Conservation (phyloP, 1,140 invertebrate species). For the Calephelis virginiensis region DNA sequence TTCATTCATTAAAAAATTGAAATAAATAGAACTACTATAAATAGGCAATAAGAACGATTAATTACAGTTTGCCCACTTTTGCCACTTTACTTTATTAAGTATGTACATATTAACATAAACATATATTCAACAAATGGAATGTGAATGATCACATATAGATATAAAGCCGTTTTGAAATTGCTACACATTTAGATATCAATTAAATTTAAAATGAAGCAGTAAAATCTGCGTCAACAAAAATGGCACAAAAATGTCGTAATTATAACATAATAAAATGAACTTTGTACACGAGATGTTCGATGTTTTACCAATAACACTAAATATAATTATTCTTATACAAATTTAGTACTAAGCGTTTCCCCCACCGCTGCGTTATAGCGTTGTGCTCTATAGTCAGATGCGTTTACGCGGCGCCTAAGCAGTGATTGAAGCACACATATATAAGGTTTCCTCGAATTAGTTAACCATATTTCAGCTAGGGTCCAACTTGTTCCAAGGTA, state of each 20-base stretch:
- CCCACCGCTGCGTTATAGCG: too few species aligned
- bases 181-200: conserved; percentile 6
- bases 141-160: conserved; percentile 34
- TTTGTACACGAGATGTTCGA: conserved; percentile 13
- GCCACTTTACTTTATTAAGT: background rate
- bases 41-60: background rate
- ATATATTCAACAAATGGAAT: conserved; percentile 31
- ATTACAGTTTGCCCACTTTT: background rate
- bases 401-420: too few species aligned
- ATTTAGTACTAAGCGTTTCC: background rate
- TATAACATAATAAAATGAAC: conserved; percentile 16
- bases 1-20: too few species aligned
- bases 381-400: too few species aligned
- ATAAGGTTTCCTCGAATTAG: too few species aligned
- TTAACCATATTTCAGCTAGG: too few species aligned
- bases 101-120: background rate
- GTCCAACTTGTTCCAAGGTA: too few species aligned
- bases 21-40: too few species aligned
- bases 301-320: conserved; percentile 13
- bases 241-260: conserved; percentile 12
- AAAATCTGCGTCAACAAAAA: conserved; percentile 13
- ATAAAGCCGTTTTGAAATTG: conserved; percentile 14
- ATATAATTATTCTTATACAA: background rate
- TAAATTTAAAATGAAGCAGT: conserved; percentile 48
- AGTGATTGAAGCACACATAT: too few species aligned